Percentiles rank a stretch among this genome's conserved stretches.
Conservation (phyloP, 2,888 invertebrate species). For the Ligdia adustata region DNA sequence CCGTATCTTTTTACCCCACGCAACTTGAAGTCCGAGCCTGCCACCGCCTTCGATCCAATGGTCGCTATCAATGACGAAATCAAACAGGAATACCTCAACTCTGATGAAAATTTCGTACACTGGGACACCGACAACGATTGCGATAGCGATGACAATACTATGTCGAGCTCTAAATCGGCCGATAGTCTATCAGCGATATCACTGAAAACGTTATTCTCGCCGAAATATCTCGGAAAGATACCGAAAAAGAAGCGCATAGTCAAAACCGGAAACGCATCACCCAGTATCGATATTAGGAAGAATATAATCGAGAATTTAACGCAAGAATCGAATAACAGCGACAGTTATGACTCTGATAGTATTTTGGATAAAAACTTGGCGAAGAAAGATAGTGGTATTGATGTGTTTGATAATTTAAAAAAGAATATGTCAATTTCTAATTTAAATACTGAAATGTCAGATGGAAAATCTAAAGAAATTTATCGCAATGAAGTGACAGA, state of each 20-base stretch:
- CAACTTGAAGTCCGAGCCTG: slow-evolving; percentile 47
- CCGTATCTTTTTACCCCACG: slow-evolving; percentile 51
- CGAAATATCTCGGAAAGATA: slow-evolving; percentile 54
- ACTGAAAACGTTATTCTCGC: slow-evolving; percentile 62
- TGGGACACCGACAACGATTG: slow-evolving; percentile 59
- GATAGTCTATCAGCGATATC: slow-evolving; percentile 48
- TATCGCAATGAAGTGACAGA: background rate
- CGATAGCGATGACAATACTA: slow-evolving; percentile 29
- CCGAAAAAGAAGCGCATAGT: slow-evolving; percentile 47
- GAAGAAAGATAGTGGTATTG: background rate
- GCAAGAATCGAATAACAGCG: slow-evolving; percentile 25
- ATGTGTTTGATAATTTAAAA: slow-evolving; percentile 5
- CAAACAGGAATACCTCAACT: slow-evolving; percentile 44
- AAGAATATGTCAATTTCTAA: background rate
- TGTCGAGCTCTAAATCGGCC: slow-evolving; percentile 28
- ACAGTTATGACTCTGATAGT: slow-evolving; percentile 25
- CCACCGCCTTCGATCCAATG: slow-evolving; percentile 49
- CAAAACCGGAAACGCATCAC: slow-evolving; percentile 43
- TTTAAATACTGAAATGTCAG: background rate
- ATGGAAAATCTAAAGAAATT: background rate
- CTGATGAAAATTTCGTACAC: slow-evolving; percentile 48
- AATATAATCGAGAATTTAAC: slow-evolving; percentile 46
- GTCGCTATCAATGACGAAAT: slow-evolving; percentile 55
- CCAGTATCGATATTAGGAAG: slow-evolving; percentile 1
- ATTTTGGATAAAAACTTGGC: slow-evolving; percentile 16